These are phyloP conservation scores for Microplitis demolitor DNA, from an alignment of 1,140 invertebrate genomes.

Conservation along the genomic window DNA sequence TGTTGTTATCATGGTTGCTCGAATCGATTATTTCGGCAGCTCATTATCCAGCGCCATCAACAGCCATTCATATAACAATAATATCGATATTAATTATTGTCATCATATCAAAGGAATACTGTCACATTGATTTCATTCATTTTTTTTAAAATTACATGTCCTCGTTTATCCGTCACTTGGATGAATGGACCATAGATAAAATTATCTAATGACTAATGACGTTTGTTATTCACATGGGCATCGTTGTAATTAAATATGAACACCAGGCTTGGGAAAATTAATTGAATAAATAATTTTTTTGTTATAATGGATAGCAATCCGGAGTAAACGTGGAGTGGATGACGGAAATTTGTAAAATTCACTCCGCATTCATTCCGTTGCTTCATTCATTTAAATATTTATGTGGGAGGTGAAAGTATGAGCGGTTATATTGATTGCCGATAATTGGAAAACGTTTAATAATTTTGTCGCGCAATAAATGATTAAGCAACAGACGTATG, in stretches of 20 bases:
- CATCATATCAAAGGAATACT: not conserved
- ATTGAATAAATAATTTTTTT: too few species aligned
- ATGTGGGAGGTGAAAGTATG: not conserved
- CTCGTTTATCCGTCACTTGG: not conserved
- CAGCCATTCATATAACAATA: constrained; percentile 15
- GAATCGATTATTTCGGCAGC: constrained; percentile 20
- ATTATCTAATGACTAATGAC: too few species aligned
- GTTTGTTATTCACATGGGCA: too few species aligned
- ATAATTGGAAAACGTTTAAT: not conserved
- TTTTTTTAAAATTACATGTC: not conserved
- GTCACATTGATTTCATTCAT: not conserved
- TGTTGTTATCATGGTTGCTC: constrained; percentile 38
- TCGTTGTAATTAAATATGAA: too few species aligned
- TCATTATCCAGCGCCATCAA: constrained; percentile 27
- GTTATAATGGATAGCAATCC: too few species aligned
- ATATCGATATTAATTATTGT: not conserved
- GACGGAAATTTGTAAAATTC: too few species aligned
- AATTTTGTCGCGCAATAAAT: not conserved
- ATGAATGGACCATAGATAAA: not conserved
- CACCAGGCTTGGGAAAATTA: too few species aligned
- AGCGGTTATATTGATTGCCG: not conserved
- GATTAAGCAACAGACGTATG: not conserved
- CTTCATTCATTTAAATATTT: not conserved
- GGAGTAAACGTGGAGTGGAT: too few species aligned
- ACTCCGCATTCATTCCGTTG: too few species aligned